Evolutionary conservation across 2,888 invertebrate genomes (phyloP).

Genomic region (Catocala fraxini): DNA sequence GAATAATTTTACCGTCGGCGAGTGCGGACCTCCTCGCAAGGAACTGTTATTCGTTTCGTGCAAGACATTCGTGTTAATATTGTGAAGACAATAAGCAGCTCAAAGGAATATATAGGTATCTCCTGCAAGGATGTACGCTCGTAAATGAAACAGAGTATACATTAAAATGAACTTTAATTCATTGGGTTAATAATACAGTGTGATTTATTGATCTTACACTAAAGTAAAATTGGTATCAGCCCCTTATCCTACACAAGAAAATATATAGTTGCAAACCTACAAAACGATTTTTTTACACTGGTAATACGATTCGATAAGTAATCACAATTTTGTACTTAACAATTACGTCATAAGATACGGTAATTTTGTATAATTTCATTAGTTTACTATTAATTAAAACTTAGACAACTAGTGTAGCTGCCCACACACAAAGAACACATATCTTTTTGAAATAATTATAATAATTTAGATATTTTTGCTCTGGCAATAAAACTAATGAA

Average conservation of each 20-base stretch:
- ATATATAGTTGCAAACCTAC: conserved; percentile 60
- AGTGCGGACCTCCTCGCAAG: no score
- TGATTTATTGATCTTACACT: conserved; percentile 66
- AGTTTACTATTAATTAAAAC: conserved; percentile 29
- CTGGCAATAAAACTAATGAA: conserved; percentile 32
- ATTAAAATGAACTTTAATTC: conserved; percentile 53
- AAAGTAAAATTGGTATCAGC: conserved; percentile 83
- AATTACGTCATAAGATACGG: conserved; percentile 43
- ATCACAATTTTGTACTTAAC: conserved; percentile 75
- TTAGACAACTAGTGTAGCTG: conserved; percentile 34
- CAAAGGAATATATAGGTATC: no score
- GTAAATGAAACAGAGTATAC: conserved; percentile 27
- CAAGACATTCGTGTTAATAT: no score
- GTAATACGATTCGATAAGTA: conserved; percentile 66
- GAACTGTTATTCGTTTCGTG: no score
- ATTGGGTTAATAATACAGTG: conserved; percentile 61
- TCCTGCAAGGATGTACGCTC: neutral
- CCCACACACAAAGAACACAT: conserved; percentile 26
- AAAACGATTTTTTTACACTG: conserved; percentile 70
- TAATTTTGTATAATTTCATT: conserved; percentile 50
- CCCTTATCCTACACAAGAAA: conserved; percentile 61
- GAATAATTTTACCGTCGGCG: no score
- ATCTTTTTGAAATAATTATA: conserved; percentile 1
- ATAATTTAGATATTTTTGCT: conserved; percentile 23
- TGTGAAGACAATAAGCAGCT: no score